Percentiles rank a stretch among this genome's conserved stretches.
Evolutionary conservation across 2,113 vertebrate species (phyloP).

Genomic region (Crotalus viridis): DNA sequence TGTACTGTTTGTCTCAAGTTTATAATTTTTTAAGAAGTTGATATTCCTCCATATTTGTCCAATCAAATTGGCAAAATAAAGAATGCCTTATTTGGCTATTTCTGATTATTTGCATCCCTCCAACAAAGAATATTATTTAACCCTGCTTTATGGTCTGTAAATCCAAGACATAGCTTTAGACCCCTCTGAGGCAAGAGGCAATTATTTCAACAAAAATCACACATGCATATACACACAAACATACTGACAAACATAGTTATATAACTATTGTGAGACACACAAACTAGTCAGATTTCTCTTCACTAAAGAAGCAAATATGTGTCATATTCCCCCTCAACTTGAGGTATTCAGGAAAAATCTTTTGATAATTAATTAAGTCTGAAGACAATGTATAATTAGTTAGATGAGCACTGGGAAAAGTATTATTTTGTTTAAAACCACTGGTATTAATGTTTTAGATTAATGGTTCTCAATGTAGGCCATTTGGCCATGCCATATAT

Average conservation of each 20-base stretch:
- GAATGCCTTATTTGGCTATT: conserved; percentile 26
- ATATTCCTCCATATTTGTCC: neutral
- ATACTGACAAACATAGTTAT: neutral
- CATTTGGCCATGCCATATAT: neutral
- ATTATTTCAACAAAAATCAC: conserved; percentile 5
- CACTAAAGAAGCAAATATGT: conserved; percentile 4
- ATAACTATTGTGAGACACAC: neutral
- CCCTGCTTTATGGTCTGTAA: conserved; percentile 21
- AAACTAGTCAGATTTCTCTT: neutral
- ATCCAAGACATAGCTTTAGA: conserved; percentile 37
- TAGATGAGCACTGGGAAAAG: neutral
- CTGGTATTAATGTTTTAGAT: neutral
- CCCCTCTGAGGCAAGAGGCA: conserved; percentile 33
- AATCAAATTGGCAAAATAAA: neutral
- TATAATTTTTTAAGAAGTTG: neutral
- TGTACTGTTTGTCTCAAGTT: neutral
- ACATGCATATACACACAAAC: neutral
- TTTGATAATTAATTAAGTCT: neutral
- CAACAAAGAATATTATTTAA: conserved; percentile 33
- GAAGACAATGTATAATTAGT: neutral
- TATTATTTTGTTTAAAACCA: neutral
- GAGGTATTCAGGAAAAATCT: neutral
- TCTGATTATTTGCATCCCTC: conserved; percentile 28
- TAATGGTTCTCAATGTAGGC: neutral
- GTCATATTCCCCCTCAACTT: neutral